Evolutionary conservation across 2,888 invertebrate species (phyloP), one percentile per base, ranked within the genome.

Genomic region (Helleia helle): DNA sequence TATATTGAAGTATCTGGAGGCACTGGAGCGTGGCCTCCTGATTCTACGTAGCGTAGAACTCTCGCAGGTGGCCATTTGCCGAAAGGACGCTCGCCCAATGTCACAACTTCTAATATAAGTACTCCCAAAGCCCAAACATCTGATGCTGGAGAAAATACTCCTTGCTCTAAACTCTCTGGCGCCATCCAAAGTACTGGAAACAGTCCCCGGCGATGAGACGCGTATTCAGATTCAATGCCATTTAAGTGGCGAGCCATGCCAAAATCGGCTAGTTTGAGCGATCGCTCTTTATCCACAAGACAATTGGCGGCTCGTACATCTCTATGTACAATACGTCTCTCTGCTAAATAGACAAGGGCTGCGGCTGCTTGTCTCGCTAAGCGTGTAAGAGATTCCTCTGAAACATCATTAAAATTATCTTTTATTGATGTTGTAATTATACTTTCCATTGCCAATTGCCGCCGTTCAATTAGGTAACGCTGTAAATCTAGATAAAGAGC

Each of bases 101-200:
- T 94, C 42, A 94, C 90, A 43, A 96, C 90, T 73, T 94, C 93
- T 58, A 92, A 93, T 4, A 95, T 71, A 2, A 96, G 81, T 31
- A 96, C 92, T 9, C 95, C 96, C 59, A 90, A 93, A 43, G 93
- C 91, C 96, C 96, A 96, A 27, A 95, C 89, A 68, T 96, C 96
- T 0, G 95, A 93, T 25, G 91, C 89, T 5, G 91, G 87, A 0
- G 93, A 93, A 66, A 95, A 96, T 42, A 92, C 84, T 1, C 96
- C 96, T 11, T 90, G 72, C 1, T 86, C 87, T 22, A 96, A 74
- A 52, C 93, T 92, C 72, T 96, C 96, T 0, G 96, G 96, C 0
- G 96, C 91, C 95, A 96, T 95, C 95, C 95, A 96, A 46, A 93
- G 84, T 1, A 95, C 93, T 0, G 95, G 95, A 43, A 95, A 76